Percentiles rank a stretch among this genome's conserved stretches.
These are phyloP conservation scores for Toxotes jaculatrix DNA, from an alignment of 2,113 vertebrate species.

Conservation along the genomic window DNA sequence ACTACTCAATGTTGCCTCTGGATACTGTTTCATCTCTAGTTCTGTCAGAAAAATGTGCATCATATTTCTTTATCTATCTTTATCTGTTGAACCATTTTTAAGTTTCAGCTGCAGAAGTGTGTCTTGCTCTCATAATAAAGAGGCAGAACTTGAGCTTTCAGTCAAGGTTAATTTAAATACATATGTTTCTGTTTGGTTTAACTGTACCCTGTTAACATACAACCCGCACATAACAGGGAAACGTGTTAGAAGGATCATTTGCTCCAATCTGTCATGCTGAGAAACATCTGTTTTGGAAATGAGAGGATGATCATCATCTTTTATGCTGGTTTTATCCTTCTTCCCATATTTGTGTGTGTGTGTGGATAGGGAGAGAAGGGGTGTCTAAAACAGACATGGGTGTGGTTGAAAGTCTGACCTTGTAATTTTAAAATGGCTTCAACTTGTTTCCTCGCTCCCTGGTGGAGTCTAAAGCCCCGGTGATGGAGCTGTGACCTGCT, in stretches of 20 bases:
- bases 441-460: slow-evolving; percentile 23
- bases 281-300: slow-evolving; percentile 58
- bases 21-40: not conserved
- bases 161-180: slow-evolving; percentile 47
- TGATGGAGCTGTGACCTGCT: slow-evolving; percentile 15
- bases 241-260: slow-evolving; percentile 52
- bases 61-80: too few species aligned
- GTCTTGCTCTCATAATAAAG: not conserved
- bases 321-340: not conserved
- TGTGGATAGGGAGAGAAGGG: not conserved
- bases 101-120: not conserved
- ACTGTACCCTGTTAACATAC: slow-evolving; percentile 28
- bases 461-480: slow-evolving; percentile 10
- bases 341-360: not conserved
- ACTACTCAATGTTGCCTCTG: not conserved
- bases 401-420: slow-evolving; percentile 50
- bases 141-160: slow-evolving; percentile 17
- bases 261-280: slow-evolving; percentile 54
- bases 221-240: slow-evolving; percentile 5
- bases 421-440: slow-evolving; percentile 46
- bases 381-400: slow-evolving; percentile 46
- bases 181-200: slow-evolving; percentile 51
- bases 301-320: slow-evolving; percentile 11
- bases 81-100: not conserved
- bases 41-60: not conserved